Percentiles rank a stretch among this genome's conserved stretches.
phyloP scores from a whole-genome alignment of 2,113 vertebrate species.

The Spilogale gracilis region DNA sequence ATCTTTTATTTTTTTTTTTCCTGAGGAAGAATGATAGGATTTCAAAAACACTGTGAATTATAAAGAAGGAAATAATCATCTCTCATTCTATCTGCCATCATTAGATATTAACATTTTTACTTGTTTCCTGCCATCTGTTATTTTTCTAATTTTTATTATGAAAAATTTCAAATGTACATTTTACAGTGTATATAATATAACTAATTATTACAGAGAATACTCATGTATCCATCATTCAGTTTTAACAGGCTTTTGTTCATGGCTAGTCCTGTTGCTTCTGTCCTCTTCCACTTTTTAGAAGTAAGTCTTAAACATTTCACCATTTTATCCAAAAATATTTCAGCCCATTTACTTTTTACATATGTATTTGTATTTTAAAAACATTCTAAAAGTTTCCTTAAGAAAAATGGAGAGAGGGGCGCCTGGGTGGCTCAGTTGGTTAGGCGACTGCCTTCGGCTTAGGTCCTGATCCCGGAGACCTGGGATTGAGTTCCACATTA shows the following conservation, averaged over 20 bases:
- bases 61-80: neutral
- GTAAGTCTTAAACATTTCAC: neutral
- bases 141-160: slow-evolving; percentile 10
- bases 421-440: no score
- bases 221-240: neutral
- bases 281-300: neutral
- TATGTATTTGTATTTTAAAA: neutral
- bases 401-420: neutral
- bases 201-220: neutral
- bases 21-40: neutral
- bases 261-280: neutral
- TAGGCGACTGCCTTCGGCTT: no score
- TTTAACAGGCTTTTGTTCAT: neutral
- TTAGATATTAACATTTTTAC: slow-evolving; percentile 23
- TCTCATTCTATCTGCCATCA: neutral
- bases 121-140: neutral
- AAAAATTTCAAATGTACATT: neutral
- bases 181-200: neutral
- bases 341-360: neutral
- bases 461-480: no score
- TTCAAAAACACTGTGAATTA: slow-evolving; percentile 30
- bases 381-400: neutral
- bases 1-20: slow-evolving; percentile 4
- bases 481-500: no score
- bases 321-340: neutral